These are phyloP conservation scores for Rhizomys pruinosus DNA, from an alignment of 2,113 vertebrate species.

Conservation along the genomic window DNA sequence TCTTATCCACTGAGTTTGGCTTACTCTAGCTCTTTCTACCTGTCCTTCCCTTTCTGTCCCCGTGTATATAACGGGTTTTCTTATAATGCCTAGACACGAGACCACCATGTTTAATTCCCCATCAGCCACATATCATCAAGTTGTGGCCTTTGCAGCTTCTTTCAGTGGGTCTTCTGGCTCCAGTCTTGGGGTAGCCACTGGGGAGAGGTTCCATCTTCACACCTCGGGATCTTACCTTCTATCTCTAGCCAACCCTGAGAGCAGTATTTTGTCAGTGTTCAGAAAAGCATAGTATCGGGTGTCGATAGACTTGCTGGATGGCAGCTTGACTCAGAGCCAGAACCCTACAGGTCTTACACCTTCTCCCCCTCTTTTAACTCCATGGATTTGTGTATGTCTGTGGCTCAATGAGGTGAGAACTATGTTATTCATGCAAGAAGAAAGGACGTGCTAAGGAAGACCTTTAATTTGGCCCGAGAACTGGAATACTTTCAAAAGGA, in stretches of 20 bases:
- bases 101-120: background rate
- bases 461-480: slow-evolving; percentile 54
- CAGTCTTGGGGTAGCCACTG: background rate
- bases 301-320: background rate
- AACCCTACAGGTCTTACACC: slow-evolving; percentile 7
- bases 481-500: slow-evolving; percentile 19
- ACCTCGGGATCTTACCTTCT: background rate
- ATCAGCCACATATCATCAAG: no score
- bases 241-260: background rate
- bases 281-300: background rate
- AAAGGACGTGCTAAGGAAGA: slow-evolving; percentile 63
- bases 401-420: slow-evolving; percentile 72
- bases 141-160: background rate
- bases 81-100: background rate
- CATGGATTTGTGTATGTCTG: slow-evolving; percentile 64
- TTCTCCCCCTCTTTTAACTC: slow-evolving; percentile 40
- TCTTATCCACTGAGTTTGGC: background rate
- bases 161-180: background rate
- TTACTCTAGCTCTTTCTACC: background rate
- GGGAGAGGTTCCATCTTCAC: accelerated
- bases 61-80: background rate
- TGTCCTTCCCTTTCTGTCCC: no score
- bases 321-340: slow-evolving; percentile 50
- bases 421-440: slow-evolving; percentile 69
- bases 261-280: background rate